Percentiles rank a stretch among this genome's conserved stretches.
Conservation (phyloP, 1,140 invertebrate genomes). For the Eumaeus atala region DNA sequence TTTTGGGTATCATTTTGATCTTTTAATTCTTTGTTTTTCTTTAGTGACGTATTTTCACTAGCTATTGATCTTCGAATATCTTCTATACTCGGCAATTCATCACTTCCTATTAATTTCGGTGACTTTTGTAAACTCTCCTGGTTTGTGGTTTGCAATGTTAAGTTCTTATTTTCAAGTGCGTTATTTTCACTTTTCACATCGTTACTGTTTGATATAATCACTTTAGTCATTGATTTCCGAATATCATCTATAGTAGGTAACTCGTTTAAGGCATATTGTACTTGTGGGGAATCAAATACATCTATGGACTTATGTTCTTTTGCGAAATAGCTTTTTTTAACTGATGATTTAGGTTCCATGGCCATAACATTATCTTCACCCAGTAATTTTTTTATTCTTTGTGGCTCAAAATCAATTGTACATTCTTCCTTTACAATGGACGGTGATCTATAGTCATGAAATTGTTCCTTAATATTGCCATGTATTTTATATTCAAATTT, state of each 20-base stretch:
- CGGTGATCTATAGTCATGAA: conserved; percentile 40
- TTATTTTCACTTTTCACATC: background rate
- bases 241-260: conserved; percentile 17
- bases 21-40: too few relatives aligned
- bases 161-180: too few relatives aligned
- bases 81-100: too few relatives aligned
- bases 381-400: conserved; percentile 45
- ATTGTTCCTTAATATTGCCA: conserved; percentile 22
- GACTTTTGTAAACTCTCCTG: too few relatives aligned
- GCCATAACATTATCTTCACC: conserved; percentile 40
- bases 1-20: too few relatives aligned
- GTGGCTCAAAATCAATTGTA: conserved; percentile 36
- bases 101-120: background rate
- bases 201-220: conserved; percentile 15
- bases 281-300: conserved; percentile 44
- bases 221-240: conserved; percentile 28
- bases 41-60: too few relatives aligned
- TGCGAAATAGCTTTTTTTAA: conserved; percentile 6
- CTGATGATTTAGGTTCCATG: background rate
- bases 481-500: conserved; percentile 6
- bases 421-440: conserved; percentile 46
- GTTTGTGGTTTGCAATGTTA: too few relatives aligned
- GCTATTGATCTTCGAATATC: too few relatives aligned
- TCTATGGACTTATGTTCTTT: conserved; percentile 48
- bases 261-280: conserved; percentile 13